Percentiles rank a stretch among this genome's conserved stretches.
These are phyloP conservation scores for Tenthredo distinguenda DNA, from an alignment of 2,888 invertebrate species.

Conservation along the genomic window DNA sequence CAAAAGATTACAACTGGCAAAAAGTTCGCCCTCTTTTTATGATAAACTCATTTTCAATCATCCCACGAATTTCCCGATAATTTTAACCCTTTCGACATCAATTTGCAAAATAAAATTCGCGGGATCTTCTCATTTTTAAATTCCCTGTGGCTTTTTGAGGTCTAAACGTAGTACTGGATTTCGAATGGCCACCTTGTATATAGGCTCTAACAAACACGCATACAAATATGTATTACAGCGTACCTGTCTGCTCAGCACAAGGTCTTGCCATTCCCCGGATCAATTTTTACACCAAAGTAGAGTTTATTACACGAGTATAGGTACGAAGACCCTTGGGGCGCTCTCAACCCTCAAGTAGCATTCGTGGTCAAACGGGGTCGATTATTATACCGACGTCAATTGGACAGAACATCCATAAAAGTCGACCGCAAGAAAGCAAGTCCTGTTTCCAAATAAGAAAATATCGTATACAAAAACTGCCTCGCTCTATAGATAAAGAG, in stretches of 20 bases:
- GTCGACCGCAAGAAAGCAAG: not conserved
- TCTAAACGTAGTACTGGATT: not conserved
- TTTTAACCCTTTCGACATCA: too few relatives aligned
- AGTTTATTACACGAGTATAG: slow-evolving; percentile 3
- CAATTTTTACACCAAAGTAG: slow-evolving; percentile 65
- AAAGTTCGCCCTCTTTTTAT: not conserved
- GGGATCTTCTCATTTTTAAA: not conserved
- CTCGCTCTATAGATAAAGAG: not conserved
- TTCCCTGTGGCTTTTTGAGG: not conserved
- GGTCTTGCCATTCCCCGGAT: slow-evolving; percentile 69
- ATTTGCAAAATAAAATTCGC: not conserved
- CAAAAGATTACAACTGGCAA: not conserved
- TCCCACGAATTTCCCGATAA: not conserved
- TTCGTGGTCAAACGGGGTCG: not conserved
- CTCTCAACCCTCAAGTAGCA: not conserved
- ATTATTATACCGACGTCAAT: not conserved
- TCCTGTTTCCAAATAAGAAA: not conserved
- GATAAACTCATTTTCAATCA: not conserved
- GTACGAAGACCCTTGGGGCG: not conserved
- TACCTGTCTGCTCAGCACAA: slow-evolving; percentile 65
- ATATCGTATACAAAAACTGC: not conserved
- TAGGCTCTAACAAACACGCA: not conserved
- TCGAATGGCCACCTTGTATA: not conserved
- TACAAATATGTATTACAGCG: not conserved
- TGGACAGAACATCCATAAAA: not conserved